Evolutionary conservation across 1,140 invertebrate species (phyloP), one percentile per base, ranked within the genome.

Genomic region (Rhyacophila brunnea): DNA sequence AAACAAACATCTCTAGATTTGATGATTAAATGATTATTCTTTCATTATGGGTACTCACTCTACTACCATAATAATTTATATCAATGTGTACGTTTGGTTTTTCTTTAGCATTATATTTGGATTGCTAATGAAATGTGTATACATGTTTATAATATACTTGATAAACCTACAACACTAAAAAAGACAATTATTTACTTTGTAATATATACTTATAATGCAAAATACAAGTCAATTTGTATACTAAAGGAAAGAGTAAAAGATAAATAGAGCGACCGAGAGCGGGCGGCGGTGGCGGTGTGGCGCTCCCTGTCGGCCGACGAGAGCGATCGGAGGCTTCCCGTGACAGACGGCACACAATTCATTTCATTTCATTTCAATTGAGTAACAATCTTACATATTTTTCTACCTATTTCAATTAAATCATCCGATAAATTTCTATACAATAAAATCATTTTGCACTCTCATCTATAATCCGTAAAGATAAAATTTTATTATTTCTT

Each of bases 401-500:
- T 64, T 64, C 62, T 64, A 64, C 62, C 62, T 64, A 64, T 64
- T 64, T 64, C 62, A 56, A 43, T 64, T 64, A 60, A 64, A 64
- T 64, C 62, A 64, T 64, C 49, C 53, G 43, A 64, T 64, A 64
- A 64, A 64, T 64, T 64, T 64, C 62, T 64, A 64, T 64, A 64
- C 62, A 64, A 64, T 64, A 60, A 64, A 64, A 64, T 54, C 58
- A 60, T 60, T 64, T 64, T 64, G 62, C 62, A 64, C 62, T 64
- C 57, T 64, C 53, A 20, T 64, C 53, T 59, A 60, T 60, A 60
- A 35, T 63, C 56, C 58, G 54, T 64, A 64, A 58, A 64, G 58
- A 64, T 64, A 64, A 64, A 58, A 53, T 64, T 64, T 64, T 58
- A 56, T 61, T 56, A 61, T 34, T 55, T 43, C 32, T 50, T 61